Conservation (phyloP, 2,113 vertebrate species). For the Chloebia gouldiae region DNA sequence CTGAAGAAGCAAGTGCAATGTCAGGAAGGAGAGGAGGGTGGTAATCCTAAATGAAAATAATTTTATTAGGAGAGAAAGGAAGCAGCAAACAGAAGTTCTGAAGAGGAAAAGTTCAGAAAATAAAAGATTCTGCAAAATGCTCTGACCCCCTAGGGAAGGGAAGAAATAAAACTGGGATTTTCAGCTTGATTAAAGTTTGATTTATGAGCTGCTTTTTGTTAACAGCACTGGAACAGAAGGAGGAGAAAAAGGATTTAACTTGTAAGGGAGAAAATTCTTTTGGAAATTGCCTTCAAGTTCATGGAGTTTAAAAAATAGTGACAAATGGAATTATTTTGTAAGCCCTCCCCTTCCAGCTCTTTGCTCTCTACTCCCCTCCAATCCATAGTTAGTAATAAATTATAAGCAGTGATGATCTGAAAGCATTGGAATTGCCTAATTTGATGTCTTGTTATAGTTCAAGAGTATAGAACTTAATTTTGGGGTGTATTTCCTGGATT, state of each 20-base stretch:
- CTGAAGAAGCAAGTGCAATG: constrained; percentile 29
- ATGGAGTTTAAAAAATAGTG: neutral
- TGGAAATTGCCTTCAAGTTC: constrained; percentile 59
- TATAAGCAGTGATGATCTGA: neutral
- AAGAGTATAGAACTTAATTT: neutral
- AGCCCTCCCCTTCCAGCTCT: neutral
- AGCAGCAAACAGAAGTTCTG: constrained; percentile 41
- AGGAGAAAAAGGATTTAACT: constrained; percentile 56
- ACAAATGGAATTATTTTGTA: constrained; percentile 10
- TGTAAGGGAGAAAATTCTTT: constrained; percentile 62
- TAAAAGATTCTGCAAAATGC: constrained; percentile 62
- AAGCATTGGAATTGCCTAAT: neutral
- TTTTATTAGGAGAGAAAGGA: constrained; percentile 59
- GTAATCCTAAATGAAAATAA: constrained; percentile 70
- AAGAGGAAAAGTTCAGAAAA: constrained; percentile 58
- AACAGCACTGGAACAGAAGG: constrained; percentile 48
- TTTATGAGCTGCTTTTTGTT: constrained; percentile 60
- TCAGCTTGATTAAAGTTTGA: constrained; percentile 65
- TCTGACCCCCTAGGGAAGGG: neutral
- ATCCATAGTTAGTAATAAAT: neutral
- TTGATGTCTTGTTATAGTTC: neutral
- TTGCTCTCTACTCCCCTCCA: neutral
- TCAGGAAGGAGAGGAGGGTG: constrained; percentile 9
- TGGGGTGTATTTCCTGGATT: neutral
- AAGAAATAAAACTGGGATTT: constrained; percentile 62